Base-by-base conservation (phyloP, 2,888 invertebrate species). In the Crossocerus cetratus region DNA sequence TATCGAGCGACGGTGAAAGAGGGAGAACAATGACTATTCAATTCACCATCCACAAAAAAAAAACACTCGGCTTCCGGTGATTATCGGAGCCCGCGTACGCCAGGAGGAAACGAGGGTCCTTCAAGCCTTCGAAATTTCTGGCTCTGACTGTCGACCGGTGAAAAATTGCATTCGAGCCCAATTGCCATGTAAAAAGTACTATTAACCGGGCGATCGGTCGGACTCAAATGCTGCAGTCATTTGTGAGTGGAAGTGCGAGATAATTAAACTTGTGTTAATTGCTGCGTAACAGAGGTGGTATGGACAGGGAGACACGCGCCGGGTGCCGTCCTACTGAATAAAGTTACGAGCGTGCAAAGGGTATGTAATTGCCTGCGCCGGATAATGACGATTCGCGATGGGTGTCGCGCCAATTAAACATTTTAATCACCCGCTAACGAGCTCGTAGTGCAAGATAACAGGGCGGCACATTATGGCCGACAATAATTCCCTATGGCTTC, bases 351-450 rank as follows among this genome's bases (percentile, higher is more conserved):
- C 13, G 20, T 14, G 53, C 49, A 59, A 65, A 55, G 64, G 65
- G 56, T 63, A 11, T 32, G 74, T 74, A 76, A 76, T 76, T 76
- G 65, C 44, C 70, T 65, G 62, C 23, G 54, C 61, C 22, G 60
- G 58, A 49, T 73, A 74, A 76, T 74, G 70, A 68, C 64, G 65
- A 59, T 49, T 69, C 62, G 58, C 69, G 71, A 59, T 44, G 68
- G 65, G 55, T 32, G 55, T 56, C 53, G 59, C 74, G 49, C 59
- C 74, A 71, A 76, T 74, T 74, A 74, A 74, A 71, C 73, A 69
- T 74, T 74, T 73, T 72, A 68, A 74, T 74, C 65, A 56, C 59
- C 45, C 63, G 56, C 60, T 69, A 69, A 69, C 75, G 69, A 66
- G 65, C 21, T 11, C 44, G 21, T 45, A 73, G 62, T 60, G 65